Percentiles rank a stretch among this genome's conserved stretches.
phyloP scores from a whole-genome alignment of 2,113 vertebrate species.

The Macrotus californicus region DNA sequence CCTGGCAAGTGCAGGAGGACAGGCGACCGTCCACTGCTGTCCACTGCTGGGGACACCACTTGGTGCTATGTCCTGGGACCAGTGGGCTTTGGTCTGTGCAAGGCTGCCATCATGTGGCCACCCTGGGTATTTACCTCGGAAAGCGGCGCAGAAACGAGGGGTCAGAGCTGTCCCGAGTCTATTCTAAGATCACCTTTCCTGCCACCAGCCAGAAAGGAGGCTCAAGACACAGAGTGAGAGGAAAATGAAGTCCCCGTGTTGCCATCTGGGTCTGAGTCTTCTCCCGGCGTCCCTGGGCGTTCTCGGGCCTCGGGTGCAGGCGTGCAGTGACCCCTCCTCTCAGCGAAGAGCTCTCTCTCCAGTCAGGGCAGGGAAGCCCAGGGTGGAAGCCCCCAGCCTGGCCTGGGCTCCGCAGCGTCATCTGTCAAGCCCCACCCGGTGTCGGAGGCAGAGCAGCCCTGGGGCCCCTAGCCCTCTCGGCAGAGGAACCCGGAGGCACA shows the following conservation, averaged over 20 bases:
- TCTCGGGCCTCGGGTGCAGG: not conserved
- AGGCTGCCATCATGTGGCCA: conserved; percentile 79
- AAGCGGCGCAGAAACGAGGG: accelerated
- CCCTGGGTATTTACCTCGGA: not conserved
- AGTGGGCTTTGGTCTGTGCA: conserved; percentile 22
- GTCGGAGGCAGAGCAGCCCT: not conserved
- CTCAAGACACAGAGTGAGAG: accelerated
- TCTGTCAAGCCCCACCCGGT: too few relatives aligned
- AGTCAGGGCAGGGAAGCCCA: too few relatives aligned
- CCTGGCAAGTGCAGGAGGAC: not conserved
- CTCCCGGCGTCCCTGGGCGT: not conserved
- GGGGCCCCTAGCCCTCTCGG: not conserved
- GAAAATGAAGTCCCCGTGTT: not conserved
- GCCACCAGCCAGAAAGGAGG: not conserved
- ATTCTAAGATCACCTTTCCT: accelerated
- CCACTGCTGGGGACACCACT: accelerated
- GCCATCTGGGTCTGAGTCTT: not conserved
- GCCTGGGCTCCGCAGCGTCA: not conserved
- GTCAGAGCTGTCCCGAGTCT: accelerated
- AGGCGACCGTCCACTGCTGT: accelerated
- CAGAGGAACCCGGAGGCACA: accelerated
- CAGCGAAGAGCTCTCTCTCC: not conserved
- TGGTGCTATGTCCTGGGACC: accelerated
- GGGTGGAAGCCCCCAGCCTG: not conserved
- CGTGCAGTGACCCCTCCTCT: not conserved